Conservation (phyloP, 2,113 vertebrate genomes). For the Triplophysa dalaica region DNA sequence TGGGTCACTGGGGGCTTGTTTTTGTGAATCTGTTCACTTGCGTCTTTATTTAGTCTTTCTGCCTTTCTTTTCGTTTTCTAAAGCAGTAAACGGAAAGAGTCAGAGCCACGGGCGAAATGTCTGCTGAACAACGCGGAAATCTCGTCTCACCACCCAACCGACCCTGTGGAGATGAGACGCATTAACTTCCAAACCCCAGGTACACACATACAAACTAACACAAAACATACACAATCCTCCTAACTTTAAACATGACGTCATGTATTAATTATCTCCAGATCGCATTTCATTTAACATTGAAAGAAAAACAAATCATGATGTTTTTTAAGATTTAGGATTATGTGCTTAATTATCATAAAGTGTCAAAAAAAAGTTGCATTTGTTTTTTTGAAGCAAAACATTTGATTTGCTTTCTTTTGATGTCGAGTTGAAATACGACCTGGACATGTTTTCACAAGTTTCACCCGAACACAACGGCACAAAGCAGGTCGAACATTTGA, state of each 20-base stretch:
- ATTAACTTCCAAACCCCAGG: conserved; percentile 99
- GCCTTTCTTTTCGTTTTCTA: conserved; percentile 4
- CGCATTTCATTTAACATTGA: no score
- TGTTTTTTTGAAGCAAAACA: no score
- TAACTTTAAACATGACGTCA: neutral
- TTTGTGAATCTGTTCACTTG: neutral
- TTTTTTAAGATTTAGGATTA: no score
- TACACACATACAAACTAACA: conserved; percentile 57
- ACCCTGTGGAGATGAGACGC: conserved; percentile 96
- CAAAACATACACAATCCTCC: no score
- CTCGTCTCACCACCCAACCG: conserved; percentile 91
- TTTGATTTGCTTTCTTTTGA: neutral
- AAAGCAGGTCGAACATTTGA: neutral
- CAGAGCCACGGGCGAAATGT: conserved; percentile 91
- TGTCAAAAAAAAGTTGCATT: no score
- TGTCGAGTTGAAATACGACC: neutral
- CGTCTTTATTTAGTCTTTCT: conserved; percentile 3
- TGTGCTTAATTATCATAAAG: no score
- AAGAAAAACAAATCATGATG: no score
- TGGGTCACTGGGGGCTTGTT: neutral
- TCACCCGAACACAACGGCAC: neutral
- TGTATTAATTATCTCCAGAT: no score
- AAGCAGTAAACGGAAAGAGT: conserved; percentile 92
- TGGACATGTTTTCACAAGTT: neutral
- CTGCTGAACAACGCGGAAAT: conserved; percentile 94